Evolutionary conservation across 2,113 vertebrate species (phyloP), one percentile per base, ranked within the genome.

Genomic region (Erpornis zantholeuca): DNA sequence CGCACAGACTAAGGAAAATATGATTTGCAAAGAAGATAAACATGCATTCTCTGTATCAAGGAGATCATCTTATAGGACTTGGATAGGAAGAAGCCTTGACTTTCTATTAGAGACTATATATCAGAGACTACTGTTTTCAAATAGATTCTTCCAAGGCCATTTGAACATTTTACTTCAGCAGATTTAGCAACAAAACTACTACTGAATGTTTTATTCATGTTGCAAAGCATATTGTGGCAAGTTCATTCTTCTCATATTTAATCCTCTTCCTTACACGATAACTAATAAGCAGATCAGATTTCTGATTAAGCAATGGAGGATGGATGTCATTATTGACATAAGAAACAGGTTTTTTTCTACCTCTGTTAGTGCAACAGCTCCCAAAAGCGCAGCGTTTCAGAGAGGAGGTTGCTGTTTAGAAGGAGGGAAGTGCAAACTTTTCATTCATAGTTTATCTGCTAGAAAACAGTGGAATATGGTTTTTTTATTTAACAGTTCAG

Each of bases 11-110:
- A 94, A 76, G 36, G 31, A 45, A 59, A 85, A 77, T 82, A 42
- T 94, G 63, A 80, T 97, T 97, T 95, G 60, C 82, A 96, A 92
- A 70, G 71, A 84, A 88, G 89, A 82, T 72, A 54, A 86, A 82
- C 49, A 23, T 73, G 60, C 36, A 7, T 94, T 82, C 86, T 47
- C 36, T 28, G 40, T 92, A 91, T 47, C 44, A 50, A 91, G 13
- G 31, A 70, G 78, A 49, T 79, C 36, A 61, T 69, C 40, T 53
- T 75, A 33, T 20, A 86, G 40, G 33, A 59, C 71, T 84, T 88
- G 84, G 76, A 91, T 79, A 73, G 54, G 42, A 93, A 95, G 68
- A 64, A 89, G n/a, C 54, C 47, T 93, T 81, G 69, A 73, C 73
- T 77, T 76, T 59, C 25, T 95, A 94, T 47, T 64, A 28, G 50